Evolutionary conservation across 2,888 invertebrate species (phyloP).

Genomic region (Fissipunctia ypsillon): DNA sequence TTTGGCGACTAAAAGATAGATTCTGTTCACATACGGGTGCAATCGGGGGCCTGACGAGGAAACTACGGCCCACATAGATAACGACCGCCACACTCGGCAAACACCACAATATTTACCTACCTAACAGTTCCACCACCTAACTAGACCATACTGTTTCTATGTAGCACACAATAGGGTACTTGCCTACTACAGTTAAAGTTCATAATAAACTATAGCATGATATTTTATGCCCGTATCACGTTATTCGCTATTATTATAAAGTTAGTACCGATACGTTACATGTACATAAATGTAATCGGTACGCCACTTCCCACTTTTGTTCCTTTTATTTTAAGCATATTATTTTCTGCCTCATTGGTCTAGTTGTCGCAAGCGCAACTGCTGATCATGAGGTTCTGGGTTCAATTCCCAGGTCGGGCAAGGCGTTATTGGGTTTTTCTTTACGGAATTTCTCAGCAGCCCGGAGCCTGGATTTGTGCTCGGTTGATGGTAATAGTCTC

Average conservation of each 20-base stretch:
- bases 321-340: not conserved
- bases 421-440: too few relatives aligned
- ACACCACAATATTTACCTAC: constrained; percentile 75
- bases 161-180: constrained; percentile 54
- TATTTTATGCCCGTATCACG: constrained; percentile 18
- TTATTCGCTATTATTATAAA: constrained; percentile 7
- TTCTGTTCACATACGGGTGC: constrained; percentile 70
- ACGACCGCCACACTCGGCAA: constrained; percentile 75
- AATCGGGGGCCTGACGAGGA: constrained; percentile 81
- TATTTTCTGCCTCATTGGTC: not conserved
- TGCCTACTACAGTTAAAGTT: constrained; percentile 39
- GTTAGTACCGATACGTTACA: constrained; percentile 3
- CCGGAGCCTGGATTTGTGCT: too few relatives aligned
- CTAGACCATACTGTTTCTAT: constrained; percentile 59
- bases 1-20: too few relatives aligned
- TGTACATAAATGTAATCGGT: constrained; percentile 10
- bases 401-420: too few relatives aligned
- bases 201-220: constrained; percentile 43
- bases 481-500: too few relatives aligned
- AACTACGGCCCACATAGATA: constrained; percentile 88
- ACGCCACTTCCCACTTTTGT: constrained; percentile 30
- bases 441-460: too few relatives aligned
- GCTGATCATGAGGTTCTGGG: too few relatives aligned
- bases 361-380: too few relatives aligned
- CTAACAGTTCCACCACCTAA: constrained; percentile 55